Evolutionary conservation across 2,797 vertebrate species (phyloP).

Genomic region (Falco cherrug): DNA sequence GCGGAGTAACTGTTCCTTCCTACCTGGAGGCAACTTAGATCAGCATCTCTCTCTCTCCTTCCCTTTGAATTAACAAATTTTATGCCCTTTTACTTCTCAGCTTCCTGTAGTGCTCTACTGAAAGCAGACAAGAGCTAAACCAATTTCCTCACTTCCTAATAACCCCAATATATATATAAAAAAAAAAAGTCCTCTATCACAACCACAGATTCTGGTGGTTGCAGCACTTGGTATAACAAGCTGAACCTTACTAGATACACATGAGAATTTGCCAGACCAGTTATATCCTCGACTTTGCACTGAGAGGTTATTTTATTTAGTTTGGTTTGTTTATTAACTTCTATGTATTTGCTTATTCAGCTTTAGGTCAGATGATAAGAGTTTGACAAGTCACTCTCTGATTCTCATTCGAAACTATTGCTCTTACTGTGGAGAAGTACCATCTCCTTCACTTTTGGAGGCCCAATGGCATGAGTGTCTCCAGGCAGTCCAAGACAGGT

Average conservation of each 20-base stretch:
- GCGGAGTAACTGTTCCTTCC: not conserved
- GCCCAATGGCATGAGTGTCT: not conserved
- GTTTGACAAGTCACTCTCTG: not conserved
- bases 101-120: not conserved
- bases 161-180: not conserved
- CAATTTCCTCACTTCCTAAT: not conserved
- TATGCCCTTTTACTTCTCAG: not conserved
- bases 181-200: not conserved
- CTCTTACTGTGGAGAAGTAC: not conserved
- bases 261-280: not conserved
- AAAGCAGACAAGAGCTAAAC: not conserved
- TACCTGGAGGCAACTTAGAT: not conserved
- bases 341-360: slow-evolving; percentile 10
- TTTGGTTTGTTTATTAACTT: slow-evolving; percentile 68
- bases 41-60: not conserved
- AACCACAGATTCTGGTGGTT: not conserved
- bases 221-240: not conserved
- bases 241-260: not conserved
- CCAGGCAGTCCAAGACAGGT: not conserved
- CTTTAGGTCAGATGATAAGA: not conserved
- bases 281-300: slow-evolving; percentile 38
- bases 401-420: not conserved
- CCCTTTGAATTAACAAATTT: not conserved
- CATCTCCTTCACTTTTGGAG: not conserved
- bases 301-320: slow-evolving; percentile 7